These are phyloP conservation scores for Silurus aristotelis DNA, from an alignment of 2,797 vertebrate species.

Conservation along the genomic window DNA sequence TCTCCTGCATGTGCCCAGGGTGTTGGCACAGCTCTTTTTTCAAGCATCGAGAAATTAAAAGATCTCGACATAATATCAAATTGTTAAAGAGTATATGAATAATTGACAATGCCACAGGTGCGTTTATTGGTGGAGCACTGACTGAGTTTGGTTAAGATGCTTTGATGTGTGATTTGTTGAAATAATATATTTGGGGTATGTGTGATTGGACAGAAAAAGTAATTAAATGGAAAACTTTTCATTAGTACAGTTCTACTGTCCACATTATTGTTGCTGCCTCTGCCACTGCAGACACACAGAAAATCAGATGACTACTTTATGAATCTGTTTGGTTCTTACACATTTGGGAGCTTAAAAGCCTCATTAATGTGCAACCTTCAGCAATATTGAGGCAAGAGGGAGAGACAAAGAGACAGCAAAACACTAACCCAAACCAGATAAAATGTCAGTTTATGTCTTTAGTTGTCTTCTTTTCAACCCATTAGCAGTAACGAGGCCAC, in stretches of 20 bases:
- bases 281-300: neutral
- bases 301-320: neutral
- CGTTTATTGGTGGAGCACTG: neutral
- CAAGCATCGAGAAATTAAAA: constrained; percentile 83
- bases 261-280: neutral
- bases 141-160: constrained; percentile 1
- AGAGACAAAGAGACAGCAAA: constrained; percentile 10
- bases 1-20: constrained; percentile 80
- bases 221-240: neutral
- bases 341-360: constrained; percentile 16
- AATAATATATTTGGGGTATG: neutral
- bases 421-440: constrained; percentile 38
- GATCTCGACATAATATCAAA: constrained; percentile 65
- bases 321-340: constrained; percentile 30
- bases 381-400: constrained; percentile 23
- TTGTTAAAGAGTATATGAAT: constrained; percentile 37
- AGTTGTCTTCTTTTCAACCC: constrained; percentile 50
- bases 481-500: constrained; percentile 54
- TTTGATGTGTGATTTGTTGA: neutral
- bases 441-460: constrained; percentile 55
- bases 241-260: neutral
- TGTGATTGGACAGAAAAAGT: neutral
- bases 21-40: constrained; percentile 77
- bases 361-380: constrained; percentile 47
- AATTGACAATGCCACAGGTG: constrained; percentile 2